Conservation (phyloP, 2,113 vertebrate species). For the Gasterosteus aculeatus region DNA sequence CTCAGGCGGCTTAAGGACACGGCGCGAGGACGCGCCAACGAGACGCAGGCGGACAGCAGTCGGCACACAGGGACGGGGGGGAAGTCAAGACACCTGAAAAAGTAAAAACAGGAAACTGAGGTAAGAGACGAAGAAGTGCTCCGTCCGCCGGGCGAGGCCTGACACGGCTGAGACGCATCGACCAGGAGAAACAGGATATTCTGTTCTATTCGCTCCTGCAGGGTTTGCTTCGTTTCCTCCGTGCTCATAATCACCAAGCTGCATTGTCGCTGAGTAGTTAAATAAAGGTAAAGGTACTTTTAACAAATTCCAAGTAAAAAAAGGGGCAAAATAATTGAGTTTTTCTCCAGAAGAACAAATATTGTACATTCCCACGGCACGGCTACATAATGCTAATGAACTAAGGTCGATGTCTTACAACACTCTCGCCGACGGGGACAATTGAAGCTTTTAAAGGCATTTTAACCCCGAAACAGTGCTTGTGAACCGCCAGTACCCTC, state of each 20-base stretch:
- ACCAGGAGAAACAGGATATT: not conserved
- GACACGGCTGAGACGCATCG: not conserved
- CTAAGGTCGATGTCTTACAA: not conserved
- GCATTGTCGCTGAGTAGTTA: too few relatives aligned
- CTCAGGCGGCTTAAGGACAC: too few relatives aligned
- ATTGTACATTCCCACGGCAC: not conserved
- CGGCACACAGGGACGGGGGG: too few relatives aligned
- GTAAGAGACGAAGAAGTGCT: too few relatives aligned
- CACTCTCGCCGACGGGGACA: slow-evolving; percentile 5
- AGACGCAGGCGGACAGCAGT: too few relatives aligned
- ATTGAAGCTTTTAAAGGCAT: slow-evolving; percentile 36
- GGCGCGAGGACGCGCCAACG: too few relatives aligned
- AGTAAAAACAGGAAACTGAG: too few relatives aligned
- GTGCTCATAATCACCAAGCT: not conserved
- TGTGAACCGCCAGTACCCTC: slow-evolving; percentile 18
- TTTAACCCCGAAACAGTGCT: slow-evolving; percentile 18
- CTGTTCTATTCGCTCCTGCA: slow-evolving; percentile 2
- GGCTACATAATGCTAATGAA: too few relatives aligned
- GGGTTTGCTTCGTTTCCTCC: not conserved
- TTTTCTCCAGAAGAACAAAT: not conserved
- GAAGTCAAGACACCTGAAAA: too few relatives aligned
- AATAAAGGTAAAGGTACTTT: too few relatives aligned
- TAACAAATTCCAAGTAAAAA: too few relatives aligned
- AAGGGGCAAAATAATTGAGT: not conserved
- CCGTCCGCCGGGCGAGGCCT: too few relatives aligned